Base-by-base conservation (phyloP, 2,888 invertebrate species). In the Hirtodrosophila cameraria region DNA sequence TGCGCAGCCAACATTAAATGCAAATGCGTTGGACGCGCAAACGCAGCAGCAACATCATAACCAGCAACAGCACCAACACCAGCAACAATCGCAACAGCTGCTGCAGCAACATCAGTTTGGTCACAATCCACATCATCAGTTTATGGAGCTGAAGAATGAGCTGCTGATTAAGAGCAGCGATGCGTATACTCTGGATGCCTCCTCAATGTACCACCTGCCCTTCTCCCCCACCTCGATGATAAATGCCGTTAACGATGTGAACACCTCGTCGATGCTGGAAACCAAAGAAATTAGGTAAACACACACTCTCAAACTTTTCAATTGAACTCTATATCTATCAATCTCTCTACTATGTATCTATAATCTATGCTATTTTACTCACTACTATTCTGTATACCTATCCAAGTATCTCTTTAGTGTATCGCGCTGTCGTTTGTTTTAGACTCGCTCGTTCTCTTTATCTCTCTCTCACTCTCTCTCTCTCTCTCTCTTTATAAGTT, bases 281-380 rank as follows among this genome's bases (percentile, higher is more conserved):
- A 88, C 90, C 85, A 90, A 90, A 89, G 90, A 90, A 82, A 90
- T 90, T 90, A 90, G 90, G 90, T 90, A 90, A 90, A 84, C 35
- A 49, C 33, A 38, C 54, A 20, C 9, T 53, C 20, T 54, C 38
- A 43, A 36, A 16, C 12, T 46, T 41, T 39, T 38, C 28, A 28
- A 6, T 23, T 5, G 42, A 12, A 38, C 25, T 35, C 25, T 49
- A 28, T 23, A 2, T 53, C 12, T 41, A n/a, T 31, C 27, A 25
- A n/a, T 18, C 30, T 53, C 15, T 41, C 8, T 16, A 50, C 15
- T 39, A 15, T 15, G 50, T 59, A 39, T 38, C 15, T 61, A 50
- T 54, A 41, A 46, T 50, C 42, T 46, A 25, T 45, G 45, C 50
- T 60, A n/a, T n/a, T n/a, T n/a, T n/a, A 45, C 35, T 49, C 42